Evolutionary conservation across 2,797 vertebrate genomes (phyloP).

Genomic region (Carcharodon carcharias): DNA sequence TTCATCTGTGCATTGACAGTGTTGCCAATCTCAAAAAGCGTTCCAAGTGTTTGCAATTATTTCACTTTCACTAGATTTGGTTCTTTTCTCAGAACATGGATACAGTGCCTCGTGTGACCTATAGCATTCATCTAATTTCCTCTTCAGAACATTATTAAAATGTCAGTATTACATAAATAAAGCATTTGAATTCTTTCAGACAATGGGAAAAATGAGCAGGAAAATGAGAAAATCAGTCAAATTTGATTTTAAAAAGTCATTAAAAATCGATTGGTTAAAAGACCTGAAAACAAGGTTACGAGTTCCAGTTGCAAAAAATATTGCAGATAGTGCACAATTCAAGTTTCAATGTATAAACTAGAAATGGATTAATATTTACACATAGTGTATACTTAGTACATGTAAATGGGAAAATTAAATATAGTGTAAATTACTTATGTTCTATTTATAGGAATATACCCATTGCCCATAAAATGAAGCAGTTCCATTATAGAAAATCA

Average conservation of each 20-base stretch:
- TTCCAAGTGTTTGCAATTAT: neutral
- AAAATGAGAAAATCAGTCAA: no score
- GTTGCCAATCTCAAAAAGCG: neutral
- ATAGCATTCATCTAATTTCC: neutral
- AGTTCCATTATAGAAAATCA: neutral
- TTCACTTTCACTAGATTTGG: neutral
- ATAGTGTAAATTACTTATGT: neutral
- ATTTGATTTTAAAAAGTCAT: no score
- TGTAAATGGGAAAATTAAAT: neutral
- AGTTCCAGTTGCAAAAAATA: neutral
- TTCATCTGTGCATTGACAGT: neutral
- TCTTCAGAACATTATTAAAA: neutral
- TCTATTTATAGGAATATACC: neutral
- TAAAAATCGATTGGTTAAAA: no score
- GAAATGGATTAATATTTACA: neutral
- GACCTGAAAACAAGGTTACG: no score
- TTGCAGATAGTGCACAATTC: neutral
- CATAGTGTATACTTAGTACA: neutral
- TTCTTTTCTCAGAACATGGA: neutral
- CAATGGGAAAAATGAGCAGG: neutral
- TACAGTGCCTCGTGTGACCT: neutral
- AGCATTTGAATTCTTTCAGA: neutral
- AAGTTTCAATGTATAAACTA: neutral
- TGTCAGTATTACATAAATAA: neutral
- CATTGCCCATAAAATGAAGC: neutral